phyloP scores from a whole-genome alignment of 2,888 invertebrate species.

The Oscheius myriophilus region DNA sequence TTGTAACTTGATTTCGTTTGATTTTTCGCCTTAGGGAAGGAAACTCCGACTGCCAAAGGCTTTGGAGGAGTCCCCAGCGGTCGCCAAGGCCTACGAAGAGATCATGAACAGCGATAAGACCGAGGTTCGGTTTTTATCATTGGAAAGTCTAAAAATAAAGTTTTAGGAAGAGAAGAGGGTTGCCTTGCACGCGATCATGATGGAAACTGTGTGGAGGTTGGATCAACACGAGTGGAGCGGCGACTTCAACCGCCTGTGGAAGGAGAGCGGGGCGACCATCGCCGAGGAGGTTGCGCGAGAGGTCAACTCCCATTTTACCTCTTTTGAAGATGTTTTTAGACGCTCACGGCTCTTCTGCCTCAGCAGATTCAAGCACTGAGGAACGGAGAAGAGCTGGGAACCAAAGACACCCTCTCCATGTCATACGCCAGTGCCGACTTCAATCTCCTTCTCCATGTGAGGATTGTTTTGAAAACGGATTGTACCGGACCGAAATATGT shows the following conservation, averaged over 20 bases:
- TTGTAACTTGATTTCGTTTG: no score
- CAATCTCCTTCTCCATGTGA: neutral
- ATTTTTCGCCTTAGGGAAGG: no score
- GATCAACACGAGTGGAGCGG: constrained; percentile 4
- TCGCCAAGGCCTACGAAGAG: neutral
- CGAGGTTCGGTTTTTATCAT: neutral
- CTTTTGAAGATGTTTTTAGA: neutral
- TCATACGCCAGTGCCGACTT: constrained; percentile 4
- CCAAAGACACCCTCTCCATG: neutral
- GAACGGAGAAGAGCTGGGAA: neutral
- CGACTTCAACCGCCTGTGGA: constrained; percentile 11
- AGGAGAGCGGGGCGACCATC: constrained; percentile 1
- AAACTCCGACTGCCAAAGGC: neutral
- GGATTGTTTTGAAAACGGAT: no score
- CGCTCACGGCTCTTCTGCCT: neutral
- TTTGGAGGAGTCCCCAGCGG: neutral
- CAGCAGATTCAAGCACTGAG: neutral
- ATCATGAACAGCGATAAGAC: neutral
- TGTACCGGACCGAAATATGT: no score
- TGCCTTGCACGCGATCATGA: constrained; percentile 1
- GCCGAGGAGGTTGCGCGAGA: neutral
- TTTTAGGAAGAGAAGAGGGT: constrained; percentile 4
- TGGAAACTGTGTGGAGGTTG: neutral
- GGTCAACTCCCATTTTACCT: neutral
- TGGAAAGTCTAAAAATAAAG: neutral